Base-by-base conservation (phyloP, 2,888 invertebrate genomes). In the Meiosimyza decipiens region DNA sequence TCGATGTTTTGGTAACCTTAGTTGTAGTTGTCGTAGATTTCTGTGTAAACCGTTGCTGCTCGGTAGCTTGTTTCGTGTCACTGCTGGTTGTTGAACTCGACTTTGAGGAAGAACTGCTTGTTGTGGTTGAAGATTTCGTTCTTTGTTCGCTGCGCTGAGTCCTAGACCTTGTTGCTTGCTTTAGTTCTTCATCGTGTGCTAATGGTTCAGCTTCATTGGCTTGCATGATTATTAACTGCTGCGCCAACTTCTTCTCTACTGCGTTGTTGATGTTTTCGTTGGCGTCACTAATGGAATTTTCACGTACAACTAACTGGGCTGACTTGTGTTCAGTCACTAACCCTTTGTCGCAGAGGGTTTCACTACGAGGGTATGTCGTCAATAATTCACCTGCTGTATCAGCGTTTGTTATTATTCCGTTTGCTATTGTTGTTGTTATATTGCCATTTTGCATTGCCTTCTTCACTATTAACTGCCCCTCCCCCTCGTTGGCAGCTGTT, bases 1-100 rank as follows among this genome's bases (percentile, higher is more conserved):
- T 75, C 16, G 78, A 74, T 1, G 80, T 78, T 52, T 79, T 80
- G 6, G 77, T 77, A 0, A 80, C 74, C 60, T 78, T 80, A 18
- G 79, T 79, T 6, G 79, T 76, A 7, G 77, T 80, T 5, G 77
- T 77, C 5, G 76, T 78, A 2, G 74, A 75, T 28, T 68, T n/a
- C 28, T 70, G 40, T 33, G n/a, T 59, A 18, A 51, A n/a, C 12
- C 47, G 22, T 51, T 55, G 18, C 47, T 28, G 59, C 28, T 47
- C 66, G 3, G 49, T 13, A 0, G 18, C 18, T 22, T 71, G 50
- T 6, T 57, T n/a, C 3, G 28, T 57, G 65, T 52, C 18, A 13
- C 4, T 65, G 6, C 33, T 51, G 49, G 71, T 55, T n/a, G 54
- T 67, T 16, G 60, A 60, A 16, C 47, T 22, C 47, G 71, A 57